A percentile compares a stretch with the other conserved stretches of the same genome.
These are phyloP conservation scores for Paraplagusia blochii DNA, from an alignment of 2,113 vertebrate genomes.

Conservation along the genomic window DNA sequence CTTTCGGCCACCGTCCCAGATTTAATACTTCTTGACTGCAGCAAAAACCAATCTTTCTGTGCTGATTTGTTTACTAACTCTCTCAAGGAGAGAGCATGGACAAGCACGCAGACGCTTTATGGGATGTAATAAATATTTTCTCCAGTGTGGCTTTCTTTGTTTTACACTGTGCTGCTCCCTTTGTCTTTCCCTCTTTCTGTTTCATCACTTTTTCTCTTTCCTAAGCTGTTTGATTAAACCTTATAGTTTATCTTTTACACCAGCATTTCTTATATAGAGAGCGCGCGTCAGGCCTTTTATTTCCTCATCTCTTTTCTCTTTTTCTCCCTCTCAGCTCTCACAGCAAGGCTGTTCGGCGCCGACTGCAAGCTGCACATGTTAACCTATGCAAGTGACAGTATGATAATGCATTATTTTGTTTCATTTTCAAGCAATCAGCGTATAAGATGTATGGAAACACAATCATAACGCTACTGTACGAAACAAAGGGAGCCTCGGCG, in stretches of 20 bases:
- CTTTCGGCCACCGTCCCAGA: slow-evolving; percentile 12
- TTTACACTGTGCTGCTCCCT: slow-evolving; percentile 5
- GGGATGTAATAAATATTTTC: slow-evolving; percentile 7
- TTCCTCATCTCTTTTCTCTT: slow-evolving; percentile 12
- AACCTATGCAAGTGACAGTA: slow-evolving; percentile 70
- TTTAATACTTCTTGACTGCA: slow-evolving; percentile 17
- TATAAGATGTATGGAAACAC: slow-evolving; percentile 72
- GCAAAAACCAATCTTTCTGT: slow-evolving; percentile 11
- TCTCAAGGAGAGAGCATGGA: slow-evolving; percentile 3
- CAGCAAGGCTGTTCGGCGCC: slow-evolving; percentile 52
- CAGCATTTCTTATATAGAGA: neutral
- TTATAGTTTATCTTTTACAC: neutral
- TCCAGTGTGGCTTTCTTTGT: slow-evolving; percentile 14
- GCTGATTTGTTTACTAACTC: slow-evolving; percentile 11
- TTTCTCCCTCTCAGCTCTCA: neutral
- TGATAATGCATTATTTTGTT: slow-evolving; percentile 75
- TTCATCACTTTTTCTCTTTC: slow-evolving; percentile 13
- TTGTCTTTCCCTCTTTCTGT: neutral
- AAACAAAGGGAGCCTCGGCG: slow-evolving; percentile 72
- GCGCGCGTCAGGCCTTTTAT: too few species aligned
- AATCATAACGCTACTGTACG: slow-evolving; percentile 71
- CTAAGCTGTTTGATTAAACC: slow-evolving; percentile 28
- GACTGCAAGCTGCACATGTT: slow-evolving; percentile 64
- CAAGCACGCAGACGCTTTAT: slow-evolving; percentile 3
- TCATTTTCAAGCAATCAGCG: slow-evolving; percentile 75